Evolutionary conservation across 2,113 vertebrate genomes (phyloP).

Genomic region (Cephalopholis sonnerati): DNA sequence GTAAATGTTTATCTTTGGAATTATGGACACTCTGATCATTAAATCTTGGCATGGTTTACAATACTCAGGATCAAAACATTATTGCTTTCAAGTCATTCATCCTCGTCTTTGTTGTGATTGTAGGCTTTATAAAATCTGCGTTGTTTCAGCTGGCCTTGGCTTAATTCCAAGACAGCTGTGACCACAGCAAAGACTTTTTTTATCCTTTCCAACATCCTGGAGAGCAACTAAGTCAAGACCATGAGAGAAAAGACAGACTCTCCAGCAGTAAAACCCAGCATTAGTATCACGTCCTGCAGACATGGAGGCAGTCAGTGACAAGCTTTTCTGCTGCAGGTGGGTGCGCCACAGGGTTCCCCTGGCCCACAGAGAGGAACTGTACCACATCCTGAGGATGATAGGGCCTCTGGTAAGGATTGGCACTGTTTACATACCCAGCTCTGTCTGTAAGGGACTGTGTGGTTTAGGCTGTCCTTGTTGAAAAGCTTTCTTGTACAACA

Average conservation of each 20-base stretch:
- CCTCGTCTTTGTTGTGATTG: conserved; percentile 39
- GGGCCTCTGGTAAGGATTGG: conserved; percentile 81
- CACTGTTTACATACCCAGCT: background rate
- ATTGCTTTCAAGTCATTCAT: conserved; percentile 27
- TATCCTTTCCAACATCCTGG: conserved; percentile 36
- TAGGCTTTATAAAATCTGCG: conserved; percentile 18
- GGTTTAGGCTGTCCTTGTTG: background rate
- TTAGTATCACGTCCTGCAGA: conserved; percentile 13
- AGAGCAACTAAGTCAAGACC: conserved; percentile 24
- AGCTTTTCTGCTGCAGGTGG: conserved; percentile 75
- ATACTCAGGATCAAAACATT: conserved; percentile 6
- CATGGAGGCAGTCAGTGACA: conserved; percentile 65
- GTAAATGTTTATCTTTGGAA: conserved; percentile 7
- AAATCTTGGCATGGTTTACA: no score
- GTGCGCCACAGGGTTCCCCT: conserved; percentile 68
- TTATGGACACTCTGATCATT: background rate
- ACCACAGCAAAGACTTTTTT: conserved; percentile 34
- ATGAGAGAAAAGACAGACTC: conserved; percentile 4
- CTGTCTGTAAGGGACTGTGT: background rate
- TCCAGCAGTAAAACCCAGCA: conserved; percentile 2
- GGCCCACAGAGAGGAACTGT: conserved; percentile 79
- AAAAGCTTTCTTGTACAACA: background rate
- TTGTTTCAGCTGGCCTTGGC: conserved; percentile 68
- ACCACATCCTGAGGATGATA: conserved; percentile 82
- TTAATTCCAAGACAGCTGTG: conserved; percentile 49